Base-by-base conservation (phyloP, 2,888 invertebrate species). In the Bellardia pandia region DNA sequence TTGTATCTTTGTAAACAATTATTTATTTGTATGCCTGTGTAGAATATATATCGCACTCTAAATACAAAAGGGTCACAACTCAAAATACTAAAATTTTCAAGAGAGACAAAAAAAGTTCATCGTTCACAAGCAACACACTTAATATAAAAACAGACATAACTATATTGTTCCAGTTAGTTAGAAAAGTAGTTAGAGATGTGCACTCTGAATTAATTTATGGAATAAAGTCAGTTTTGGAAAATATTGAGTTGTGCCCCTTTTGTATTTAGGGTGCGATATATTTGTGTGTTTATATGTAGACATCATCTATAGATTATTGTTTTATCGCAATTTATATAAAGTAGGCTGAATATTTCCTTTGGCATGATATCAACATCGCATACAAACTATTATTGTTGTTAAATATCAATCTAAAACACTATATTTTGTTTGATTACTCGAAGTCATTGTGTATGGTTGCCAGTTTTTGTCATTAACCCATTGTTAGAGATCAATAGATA, bases 311-410 rank as follows among this genome's bases (percentile, higher is more conserved):
- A 30, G 53, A 16, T 7, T 42, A 11, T 33, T 45, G 45, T 45
- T 45, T 45, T 45, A 45, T 3, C n/a, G 7, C 16, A 37, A 62
- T 66, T 37, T 76, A n/a, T 62, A 51, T 53, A 64, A 40, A 66
- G 40, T 40, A 53, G 71, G 71, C 71, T 66, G 23, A 56, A 48
- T 30, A 8, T 42, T 51, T 71, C n/a, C 76, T 53, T 33, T 53
- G 53, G 37, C 62, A 45, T 56, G 13, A 53, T 23, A 5, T 9
- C 75, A 71, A 64, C 16, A 45, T 37, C 58, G 8, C 53, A 56
- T 9, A 45, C 48, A 56, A 77, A 66, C 33, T 66, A 75, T 64
- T 58, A 48, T 56, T 84, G 48, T 66, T 72, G 68, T 71, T 79
- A 62, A 79, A 69, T 71, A 51, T 51, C 69, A 79, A 69, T 79